Conservation (phyloP, 2,888 invertebrate species). For the Drosophila macrothrix region DNA sequence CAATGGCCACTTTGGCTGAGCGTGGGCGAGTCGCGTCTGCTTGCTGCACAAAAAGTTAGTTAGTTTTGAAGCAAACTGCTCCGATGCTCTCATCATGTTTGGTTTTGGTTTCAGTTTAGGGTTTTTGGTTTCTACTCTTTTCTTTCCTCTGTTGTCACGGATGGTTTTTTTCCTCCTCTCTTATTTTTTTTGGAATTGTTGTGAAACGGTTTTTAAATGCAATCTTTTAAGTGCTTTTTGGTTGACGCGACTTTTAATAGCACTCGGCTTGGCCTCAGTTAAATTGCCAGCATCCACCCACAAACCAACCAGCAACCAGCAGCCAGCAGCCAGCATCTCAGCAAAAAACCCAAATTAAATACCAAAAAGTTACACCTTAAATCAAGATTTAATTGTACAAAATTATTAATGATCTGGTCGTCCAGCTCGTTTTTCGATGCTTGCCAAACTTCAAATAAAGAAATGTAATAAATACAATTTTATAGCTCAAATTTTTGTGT, state of each 20-base stretch:
- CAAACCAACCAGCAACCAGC: neutral
- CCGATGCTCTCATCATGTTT: slow-evolving; percentile 42
- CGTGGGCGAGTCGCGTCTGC: slow-evolving; percentile 11
- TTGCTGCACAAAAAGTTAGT: slow-evolving; percentile 51
- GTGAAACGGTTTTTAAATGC: slow-evolving; percentile 64
- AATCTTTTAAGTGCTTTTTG: slow-evolving; percentile 73
- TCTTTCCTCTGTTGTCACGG: neutral
- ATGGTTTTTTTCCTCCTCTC: neutral
- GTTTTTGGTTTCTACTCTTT: slow-evolving; percentile 9
- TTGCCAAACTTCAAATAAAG: slow-evolving; percentile 62
- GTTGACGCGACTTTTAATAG: slow-evolving; percentile 67
- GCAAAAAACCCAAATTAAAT: neutral
- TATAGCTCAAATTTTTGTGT: slow-evolving; percentile 59
- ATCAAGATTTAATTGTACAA: slow-evolving; percentile 22
- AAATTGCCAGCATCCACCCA: slow-evolving; percentile 12
- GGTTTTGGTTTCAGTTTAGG: slow-evolving; percentile 47
- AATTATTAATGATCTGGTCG: slow-evolving; percentile 15
- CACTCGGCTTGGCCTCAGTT: slow-evolving; percentile 59
- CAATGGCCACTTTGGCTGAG: slow-evolving; percentile 39
- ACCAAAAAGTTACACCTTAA: neutral
- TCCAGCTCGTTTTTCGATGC: slow-evolving; percentile 34
- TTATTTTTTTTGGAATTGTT: slow-evolving; percentile 18
- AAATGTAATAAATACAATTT: slow-evolving; percentile 73
- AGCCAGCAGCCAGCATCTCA: neutral
- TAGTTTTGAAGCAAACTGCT: slow-evolving; percentile 64